These are phyloP conservation scores for Caenorhabditis remanei DNA, from an alignment of 1,140 invertebrate genomes.

Conservation along the genomic window DNA sequence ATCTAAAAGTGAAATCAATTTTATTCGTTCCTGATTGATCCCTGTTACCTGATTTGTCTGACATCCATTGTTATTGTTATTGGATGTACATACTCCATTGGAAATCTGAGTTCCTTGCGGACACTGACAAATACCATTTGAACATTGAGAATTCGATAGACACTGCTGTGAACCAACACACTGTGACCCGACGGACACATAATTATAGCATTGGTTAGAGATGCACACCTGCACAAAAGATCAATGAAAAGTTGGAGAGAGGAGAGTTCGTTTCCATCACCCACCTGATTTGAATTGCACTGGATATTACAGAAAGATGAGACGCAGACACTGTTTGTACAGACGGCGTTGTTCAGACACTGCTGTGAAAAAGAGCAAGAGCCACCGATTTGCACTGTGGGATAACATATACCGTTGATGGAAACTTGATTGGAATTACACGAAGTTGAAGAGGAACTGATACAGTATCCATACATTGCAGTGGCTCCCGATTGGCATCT, in stretches of 20 bases:
- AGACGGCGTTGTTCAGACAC: slow-evolving; percentile 45
- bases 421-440: slow-evolving; percentile 53
- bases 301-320: slow-evolving; percentile 17
- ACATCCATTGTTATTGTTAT: slow-evolving; percentile 23
- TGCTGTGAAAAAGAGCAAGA: slow-evolving; percentile 29
- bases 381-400: slow-evolving; percentile 48
- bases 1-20: background rate
- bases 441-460: background rate
- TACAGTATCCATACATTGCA: slow-evolving; percentile 55
- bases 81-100: slow-evolving; percentile 43
- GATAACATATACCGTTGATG: slow-evolving; percentile 33
- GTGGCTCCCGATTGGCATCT: slow-evolving; percentile 5
- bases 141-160: slow-evolving; percentile 36
- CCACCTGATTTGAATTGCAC: slow-evolving; percentile 27
- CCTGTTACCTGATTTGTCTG: background rate
- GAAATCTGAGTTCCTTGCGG: slow-evolving; percentile 31
- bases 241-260: slow-evolving; percentile 21
- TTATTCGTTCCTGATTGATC: background rate
- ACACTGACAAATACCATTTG: slow-evolving; percentile 30
- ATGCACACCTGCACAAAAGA: slow-evolving; percentile 40
- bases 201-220: slow-evolving; percentile 41
- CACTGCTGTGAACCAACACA: slow-evolving; percentile 33
- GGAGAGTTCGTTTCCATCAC: background rate
- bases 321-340: slow-evolving; percentile 42
- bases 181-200: slow-evolving; percentile 36